phyloP scores from a whole-genome alignment of 1,140 invertebrate genomes.

The Trigoniulus corallinus region DNA sequence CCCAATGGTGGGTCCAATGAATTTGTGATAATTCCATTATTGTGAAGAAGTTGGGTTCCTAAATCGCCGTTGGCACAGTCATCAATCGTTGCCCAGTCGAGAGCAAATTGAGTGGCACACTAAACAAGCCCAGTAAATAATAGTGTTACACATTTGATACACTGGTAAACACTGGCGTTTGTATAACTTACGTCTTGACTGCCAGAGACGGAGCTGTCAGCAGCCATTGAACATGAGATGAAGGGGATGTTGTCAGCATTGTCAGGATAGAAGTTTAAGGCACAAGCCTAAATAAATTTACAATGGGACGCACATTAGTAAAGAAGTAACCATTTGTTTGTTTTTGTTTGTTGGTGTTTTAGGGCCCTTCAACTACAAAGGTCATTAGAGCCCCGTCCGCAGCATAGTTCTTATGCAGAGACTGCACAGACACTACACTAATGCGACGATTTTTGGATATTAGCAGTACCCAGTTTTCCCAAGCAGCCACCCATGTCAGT shows the following conservation, averaged over 20 bases:
- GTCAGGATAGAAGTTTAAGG: background rate
- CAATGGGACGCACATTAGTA: no score
- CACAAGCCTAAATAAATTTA: background rate
- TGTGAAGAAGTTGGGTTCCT: background rate
- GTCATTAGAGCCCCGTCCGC: no score
- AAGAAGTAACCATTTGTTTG: no score
- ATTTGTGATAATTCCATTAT: slow-evolving; percentile 1
- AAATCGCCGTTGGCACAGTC: background rate
- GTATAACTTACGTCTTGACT: background rate
- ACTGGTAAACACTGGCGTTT: background rate
- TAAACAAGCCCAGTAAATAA: background rate
- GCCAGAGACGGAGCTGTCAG: background rate
- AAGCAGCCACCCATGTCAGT: no score
- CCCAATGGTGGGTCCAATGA: background rate
- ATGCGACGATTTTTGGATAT: no score
- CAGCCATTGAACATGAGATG: background rate
- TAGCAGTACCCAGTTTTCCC: no score
- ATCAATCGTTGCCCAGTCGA: background rate
- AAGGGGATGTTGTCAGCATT: background rate
- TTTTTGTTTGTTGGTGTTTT: no score
- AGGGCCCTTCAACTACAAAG: no score
- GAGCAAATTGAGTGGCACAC: background rate
- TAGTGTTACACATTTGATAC: background rate
- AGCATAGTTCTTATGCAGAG: no score
- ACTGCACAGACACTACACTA: no score